Evolutionary conservation across 1,140 invertebrate species (phyloP), one percentile per base, ranked within the genome.

Genomic region (Trachelipus rathkii): DNA sequence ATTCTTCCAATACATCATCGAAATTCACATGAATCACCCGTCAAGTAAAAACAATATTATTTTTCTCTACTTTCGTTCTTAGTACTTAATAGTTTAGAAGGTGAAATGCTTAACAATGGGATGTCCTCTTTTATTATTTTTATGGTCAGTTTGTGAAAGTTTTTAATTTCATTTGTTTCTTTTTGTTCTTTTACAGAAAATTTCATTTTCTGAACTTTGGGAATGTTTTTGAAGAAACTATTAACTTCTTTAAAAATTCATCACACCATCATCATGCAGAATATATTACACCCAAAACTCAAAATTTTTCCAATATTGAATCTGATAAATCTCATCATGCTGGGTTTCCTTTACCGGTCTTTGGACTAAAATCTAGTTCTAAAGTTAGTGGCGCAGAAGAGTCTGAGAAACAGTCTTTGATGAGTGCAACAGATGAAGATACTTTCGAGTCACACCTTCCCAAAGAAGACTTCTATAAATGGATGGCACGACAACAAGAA

Each of bases 1-100:
- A 90, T 91, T 80, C 91, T 93, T 85, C 92, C 92, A 8, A 86
- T 92, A 33, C 50, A 15, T 19, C 11, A 60, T 19, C 50, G 50
- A 15, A 60, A 13, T 8, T 60, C 50, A 8, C 50, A 60, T 8
- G 50, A 60, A 19, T 60, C 50, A 2, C 50, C 50, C 19, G 50
- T 19, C 50, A 60, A 19, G 50, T 60, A 60, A 60, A 60, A 60
- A 60, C 11, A 60, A 60, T 3, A 4, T 13, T 4, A 60, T 33
- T 33, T 33, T 33, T 33, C 33, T 33, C 33, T 33, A 33, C 1
- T 6, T 33, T 33, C 33, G 6, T 33, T 33, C 6, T 33, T 33
- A n/a, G n/a, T n/a, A 33, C 33, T 33, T 33, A 33, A 6, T 33
- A 33, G 33, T 33, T 33, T 33, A 33, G 33, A 33, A 33, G 33